Base-by-base conservation (phyloP, 2,888 invertebrate genomes). In the Allolobophora icterica region DNA sequence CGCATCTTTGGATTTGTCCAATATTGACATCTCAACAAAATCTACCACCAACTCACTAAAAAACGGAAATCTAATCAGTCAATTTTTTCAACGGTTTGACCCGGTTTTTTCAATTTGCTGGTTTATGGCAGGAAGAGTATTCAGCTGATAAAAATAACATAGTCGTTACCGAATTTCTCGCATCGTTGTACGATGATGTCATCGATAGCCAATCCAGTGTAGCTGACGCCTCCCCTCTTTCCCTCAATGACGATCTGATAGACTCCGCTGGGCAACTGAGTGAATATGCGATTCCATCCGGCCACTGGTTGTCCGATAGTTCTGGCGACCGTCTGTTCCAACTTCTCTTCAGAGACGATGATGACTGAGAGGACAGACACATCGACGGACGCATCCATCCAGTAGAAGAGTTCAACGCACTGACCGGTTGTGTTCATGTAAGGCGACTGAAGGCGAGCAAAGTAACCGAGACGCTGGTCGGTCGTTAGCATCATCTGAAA, bases 331-430 rank as follows among this genome's bases (percentile, higher is more conserved):
- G 45, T 38, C 30, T 35, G 35, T 40, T 90, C 90, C 5, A 2
- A 19, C 42, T 84, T 83, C 83, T 90, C 90, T 84, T 90, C 90
- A 35, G 90, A 84, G 84, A 90, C 84, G 38, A n/a, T 33, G 40
- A 90, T 90, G 87, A 38, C n/a, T 84, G 90, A 84, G 11, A 38
- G 58, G 90, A 58, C 33, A 17, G 35, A n/a, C 24, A 38, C 34
- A 71, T 90, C 90, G 15, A 35, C 71, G 33, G 90, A 90, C 33
- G 90, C n/a, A 38, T 87, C 87, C 58, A 90, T 45, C 90, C 90
- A 90, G 52, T 84, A 90, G 84, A 84, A 90, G 42, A 90, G 84
- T 40, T 90, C 90, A 42, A 84, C 83, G 45, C 90, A 90, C 24
- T 40, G 24, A 34, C 83, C 84, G n/a, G 87, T 90, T 83, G 90